These are phyloP conservation scores for Rhyacophila brunnea DNA, from an alignment of 1,140 invertebrate genomes.

Conservation along the genomic window DNA sequence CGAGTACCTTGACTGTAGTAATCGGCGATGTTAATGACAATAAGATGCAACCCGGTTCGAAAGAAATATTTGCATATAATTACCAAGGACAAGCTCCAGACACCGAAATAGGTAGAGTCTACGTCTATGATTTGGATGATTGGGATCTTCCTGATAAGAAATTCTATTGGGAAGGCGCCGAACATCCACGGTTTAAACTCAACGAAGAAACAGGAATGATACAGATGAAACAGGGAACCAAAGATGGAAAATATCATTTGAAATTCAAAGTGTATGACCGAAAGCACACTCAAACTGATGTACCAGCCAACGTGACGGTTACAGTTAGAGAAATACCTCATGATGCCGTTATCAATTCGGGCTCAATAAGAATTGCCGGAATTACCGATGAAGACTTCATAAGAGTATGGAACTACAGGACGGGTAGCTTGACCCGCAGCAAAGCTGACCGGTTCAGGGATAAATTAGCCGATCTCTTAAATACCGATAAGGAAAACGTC, in stretches of 20 bases:
- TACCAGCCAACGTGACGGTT: constrained; percentile 89
- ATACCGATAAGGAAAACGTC: constrained; percentile 84
- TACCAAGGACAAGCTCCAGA: constrained; percentile 90
- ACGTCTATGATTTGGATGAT: constrained; percentile 95
- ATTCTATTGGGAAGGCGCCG: constrained; percentile 87
- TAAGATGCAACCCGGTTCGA: constrained; percentile 93
- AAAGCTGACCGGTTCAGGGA: constrained; percentile 87
- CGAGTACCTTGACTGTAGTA: constrained; percentile 90
- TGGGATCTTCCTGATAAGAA: constrained; percentile 97
- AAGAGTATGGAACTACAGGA: constrained; percentile 88
- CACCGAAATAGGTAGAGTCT: constrained; percentile 91
- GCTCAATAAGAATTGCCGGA: constrained; percentile 89
- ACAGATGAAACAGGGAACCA: constrained; percentile 88
- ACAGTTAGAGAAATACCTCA: constrained; percentile 91
- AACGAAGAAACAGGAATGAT: constrained; percentile 94
- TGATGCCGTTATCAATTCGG: constrained; percentile 93
- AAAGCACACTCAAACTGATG: constrained; percentile 89
- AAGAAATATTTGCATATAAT: constrained; percentile 96
- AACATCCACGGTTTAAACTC: constrained; percentile 81
- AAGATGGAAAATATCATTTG: constrained; percentile 81
- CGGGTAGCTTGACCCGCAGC: constrained; percentile 78
- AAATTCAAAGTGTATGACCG: constrained; percentile 92
- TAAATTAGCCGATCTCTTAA: constrained; percentile 81
- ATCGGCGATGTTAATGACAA: constrained; percentile 97
- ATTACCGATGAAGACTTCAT: constrained; percentile 96